phyloP scores from a whole-genome alignment of 2,797 vertebrate species.

The Eidolon dupreanum region DNA sequence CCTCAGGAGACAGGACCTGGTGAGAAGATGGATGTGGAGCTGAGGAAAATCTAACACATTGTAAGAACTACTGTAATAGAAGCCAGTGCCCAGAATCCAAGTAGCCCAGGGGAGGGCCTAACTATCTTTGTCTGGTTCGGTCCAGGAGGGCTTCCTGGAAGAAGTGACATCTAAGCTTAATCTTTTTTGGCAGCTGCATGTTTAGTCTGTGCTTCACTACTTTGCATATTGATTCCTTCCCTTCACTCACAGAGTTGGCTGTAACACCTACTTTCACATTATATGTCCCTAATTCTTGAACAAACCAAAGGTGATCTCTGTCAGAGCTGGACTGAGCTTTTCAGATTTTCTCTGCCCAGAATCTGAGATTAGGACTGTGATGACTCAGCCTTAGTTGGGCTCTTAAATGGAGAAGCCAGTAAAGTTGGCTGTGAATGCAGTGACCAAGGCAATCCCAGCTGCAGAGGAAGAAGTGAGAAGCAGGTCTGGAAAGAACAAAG shows the following conservation, averaged over 20 bases:
- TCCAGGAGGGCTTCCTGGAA: not conserved
- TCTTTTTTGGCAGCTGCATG: not conserved
- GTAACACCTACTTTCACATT: not conserved
- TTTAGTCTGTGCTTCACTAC: not conserved
- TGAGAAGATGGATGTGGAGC: fast-evolving
- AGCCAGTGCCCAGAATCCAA: not conserved
- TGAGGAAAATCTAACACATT: fast-evolving
- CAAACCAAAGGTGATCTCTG: not conserved
- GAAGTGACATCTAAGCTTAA: not conserved
- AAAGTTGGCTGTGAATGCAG: not conserved
- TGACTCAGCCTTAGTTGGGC: not conserved
- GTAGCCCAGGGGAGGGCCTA: not conserved
- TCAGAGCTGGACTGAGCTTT: not conserved
- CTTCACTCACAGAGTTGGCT: not conserved
- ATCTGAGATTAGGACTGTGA: not conserved
- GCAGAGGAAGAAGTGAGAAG: not conserved
- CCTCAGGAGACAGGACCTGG: not conserved
- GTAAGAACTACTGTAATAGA: not conserved
- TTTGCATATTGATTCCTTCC: not conserved
- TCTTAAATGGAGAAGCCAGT: not conserved
- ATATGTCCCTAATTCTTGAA: not conserved
- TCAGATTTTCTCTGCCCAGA: not conserved
- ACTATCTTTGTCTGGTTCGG: not conserved
- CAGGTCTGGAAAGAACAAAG: not conserved
- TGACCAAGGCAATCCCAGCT: not conserved